Percentiles rank a stretch among this genome's conserved stretches.
Conservation (phyloP, 35 echinoderm and acorn worm species). For the Ophioderma brevispina region DNA sequence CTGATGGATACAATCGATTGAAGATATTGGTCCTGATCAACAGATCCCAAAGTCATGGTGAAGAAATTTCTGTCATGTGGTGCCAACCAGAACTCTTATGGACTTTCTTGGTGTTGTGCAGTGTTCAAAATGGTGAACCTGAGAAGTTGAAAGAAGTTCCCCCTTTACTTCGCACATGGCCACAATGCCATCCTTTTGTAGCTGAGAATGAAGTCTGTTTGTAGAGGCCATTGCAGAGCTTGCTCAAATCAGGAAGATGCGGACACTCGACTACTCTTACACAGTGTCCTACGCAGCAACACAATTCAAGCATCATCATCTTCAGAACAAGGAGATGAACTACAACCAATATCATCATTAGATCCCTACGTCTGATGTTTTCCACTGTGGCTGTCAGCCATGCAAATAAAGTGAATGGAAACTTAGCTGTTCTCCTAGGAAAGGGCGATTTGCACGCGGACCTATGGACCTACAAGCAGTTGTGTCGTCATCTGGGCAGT, state of each 20-base stretch:
- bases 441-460: slow-evolving; percentile 1
- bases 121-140: not conserved
- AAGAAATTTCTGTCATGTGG: slow-evolving; percentile 70
- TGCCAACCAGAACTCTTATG: slow-evolving; percentile 40
- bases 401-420: not conserved
- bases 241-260: slow-evolving; percentile 62
- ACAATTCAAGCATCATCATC: not conserved
- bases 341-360: not conserved
- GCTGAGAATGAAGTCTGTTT: not conserved
- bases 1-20: not conserved
- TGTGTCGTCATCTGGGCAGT: slow-evolving; percentile 10
- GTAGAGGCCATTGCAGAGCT: slow-evolving; percentile 27
- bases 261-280: slow-evolving; percentile 59
- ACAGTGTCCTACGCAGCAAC: slow-evolving; percentile 11
- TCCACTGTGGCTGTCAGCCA: not conserved
- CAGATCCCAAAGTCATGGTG: slow-evolving; percentile 56
- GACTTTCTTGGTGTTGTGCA: slow-evolving; percentile 39
- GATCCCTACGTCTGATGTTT: slow-evolving; percentile 51
- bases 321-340: not conserved
- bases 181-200: slow-evolving; percentile 38
- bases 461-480: not conserved
- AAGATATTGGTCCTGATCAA: slow-evolving; percentile 64
- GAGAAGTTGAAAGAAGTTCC: slow-evolving; percentile 20
- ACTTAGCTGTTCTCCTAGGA: not conserved
- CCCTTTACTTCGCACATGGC: slow-evolving; percentile 61